Percentiles rank a stretch among this genome's conserved stretches.
Evolutionary conservation across 2,888 invertebrate species (phyloP).

Genomic region (Drosophila conformis): DNA sequence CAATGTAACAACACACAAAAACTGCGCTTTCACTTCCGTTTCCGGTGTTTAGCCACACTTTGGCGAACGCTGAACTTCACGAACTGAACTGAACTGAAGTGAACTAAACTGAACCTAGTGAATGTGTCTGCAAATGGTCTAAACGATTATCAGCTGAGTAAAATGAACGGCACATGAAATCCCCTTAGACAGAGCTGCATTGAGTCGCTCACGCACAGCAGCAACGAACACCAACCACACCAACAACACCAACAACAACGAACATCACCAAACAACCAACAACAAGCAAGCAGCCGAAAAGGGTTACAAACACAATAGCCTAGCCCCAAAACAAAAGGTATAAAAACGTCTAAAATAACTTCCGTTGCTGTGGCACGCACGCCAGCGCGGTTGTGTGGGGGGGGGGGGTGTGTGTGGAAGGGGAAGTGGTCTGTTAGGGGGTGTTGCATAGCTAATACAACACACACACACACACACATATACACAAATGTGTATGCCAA

Average conservation of each 20-base stretch:
- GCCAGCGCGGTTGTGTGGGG: not conserved
- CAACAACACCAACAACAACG: constrained; percentile 19
- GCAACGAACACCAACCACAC: constrained; percentile 16
- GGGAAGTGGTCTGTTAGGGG: not conserved
- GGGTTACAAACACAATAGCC: constrained; percentile 60
- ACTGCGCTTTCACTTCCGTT: constrained; percentile 76
- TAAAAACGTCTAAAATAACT: constrained; percentile 79
- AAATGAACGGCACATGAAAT: constrained; percentile 70
- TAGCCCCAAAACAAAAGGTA: constrained; percentile 64
- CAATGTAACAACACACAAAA: constrained; percentile 65
- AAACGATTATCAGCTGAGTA: constrained; percentile 73
- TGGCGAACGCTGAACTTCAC: constrained; percentile 51
- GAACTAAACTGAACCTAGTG: constrained; percentile 33
- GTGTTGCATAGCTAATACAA: constrained; percentile 54
- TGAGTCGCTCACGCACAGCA: constrained; percentile 45
- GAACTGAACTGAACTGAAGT: constrained; percentile 11
- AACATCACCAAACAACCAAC: constrained; percentile 16
- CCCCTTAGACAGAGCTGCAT: constrained; percentile 44
- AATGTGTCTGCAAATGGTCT: constrained; percentile 71
- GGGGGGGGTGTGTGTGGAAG: not conserved
- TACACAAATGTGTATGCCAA: constrained; percentile 36
- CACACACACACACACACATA: constrained; percentile 14
- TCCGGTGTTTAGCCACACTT: constrained; percentile 76
- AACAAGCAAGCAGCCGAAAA: constrained; percentile 44
- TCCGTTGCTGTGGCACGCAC: constrained; percentile 68